A percentile compares a stretch with the other conserved stretches of the same genome.
Evolutionary conservation across 2,797 vertebrate species (phyloP).

Genomic region (Amblyraja radiata): DNA sequence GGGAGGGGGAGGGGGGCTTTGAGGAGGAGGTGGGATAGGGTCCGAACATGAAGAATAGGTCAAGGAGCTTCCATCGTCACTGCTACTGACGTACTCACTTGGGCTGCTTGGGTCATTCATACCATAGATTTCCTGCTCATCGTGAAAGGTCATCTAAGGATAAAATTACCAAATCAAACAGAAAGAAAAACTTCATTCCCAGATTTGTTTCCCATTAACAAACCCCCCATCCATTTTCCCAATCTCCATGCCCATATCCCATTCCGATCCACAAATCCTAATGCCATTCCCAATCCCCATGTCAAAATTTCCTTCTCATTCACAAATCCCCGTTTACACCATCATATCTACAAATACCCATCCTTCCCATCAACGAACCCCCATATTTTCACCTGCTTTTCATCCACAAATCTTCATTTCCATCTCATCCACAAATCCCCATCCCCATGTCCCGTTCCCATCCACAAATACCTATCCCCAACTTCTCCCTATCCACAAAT

Average conservation of each 20-base stretch:
- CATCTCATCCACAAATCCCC: background rate
- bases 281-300: background rate
- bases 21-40: conserved; percentile 75
- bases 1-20: conserved; percentile 77
- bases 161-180: background rate
- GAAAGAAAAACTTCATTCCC: background rate
- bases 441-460: background rate
- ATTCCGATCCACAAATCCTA: background rate
- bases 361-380: background rate
- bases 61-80: conserved; percentile 80
- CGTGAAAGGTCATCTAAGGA: conserved; percentile 88
- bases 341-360: background rate
- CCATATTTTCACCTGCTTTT: background rate
- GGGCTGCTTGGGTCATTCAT: conserved; percentile 74
- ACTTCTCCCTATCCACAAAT: background rate
- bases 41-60: conserved; percentile 85
- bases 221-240: too few relatives aligned
- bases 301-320: background rate
- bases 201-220: too few relatives aligned
- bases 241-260: background rate
- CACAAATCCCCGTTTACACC: background rate
- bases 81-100: conserved; percentile 85
- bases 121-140: conserved; percentile 75
- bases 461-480: background rate
- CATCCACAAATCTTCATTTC: background rate